phyloP scores from a whole-genome alignment of 2,888 invertebrate genomes.

The Drymonia ruficornis region DNA sequence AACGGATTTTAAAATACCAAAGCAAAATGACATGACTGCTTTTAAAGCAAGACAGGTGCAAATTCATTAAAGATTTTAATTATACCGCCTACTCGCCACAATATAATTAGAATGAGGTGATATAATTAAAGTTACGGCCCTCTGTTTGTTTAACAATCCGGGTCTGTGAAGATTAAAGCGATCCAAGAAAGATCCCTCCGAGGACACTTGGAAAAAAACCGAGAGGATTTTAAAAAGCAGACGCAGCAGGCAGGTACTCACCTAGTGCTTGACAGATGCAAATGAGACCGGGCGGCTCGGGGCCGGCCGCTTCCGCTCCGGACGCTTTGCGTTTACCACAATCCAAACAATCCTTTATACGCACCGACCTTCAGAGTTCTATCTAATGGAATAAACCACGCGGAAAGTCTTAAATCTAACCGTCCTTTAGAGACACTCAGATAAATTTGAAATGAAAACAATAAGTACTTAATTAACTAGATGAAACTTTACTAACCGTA shows the following conservation, averaged over 20 bases:
- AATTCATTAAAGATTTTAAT: conserved; percentile 24
- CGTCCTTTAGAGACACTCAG: conserved; percentile 29
- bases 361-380: conserved; percentile 58
- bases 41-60: conserved; percentile 15
- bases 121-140: conserved; percentile 36
- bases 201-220: conserved; percentile 49
- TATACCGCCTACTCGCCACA: conserved; percentile 18
- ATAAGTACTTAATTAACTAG: conserved; percentile 31
- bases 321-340: conserved; percentile 63
- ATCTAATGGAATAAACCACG: conserved; percentile 45
- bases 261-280: conserved; percentile 74
- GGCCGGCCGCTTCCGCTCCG: conserved; percentile 55
- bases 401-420: conserved; percentile 48
- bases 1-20: conserved; percentile 19
- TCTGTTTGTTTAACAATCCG: conserved; percentile 44
- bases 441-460: conserved; percentile 28
- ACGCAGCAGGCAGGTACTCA: conserved; percentile 63
- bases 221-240: conserved; percentile 64
- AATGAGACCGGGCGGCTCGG: conserved; percentile 65
- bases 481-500: conserved; percentile 42
- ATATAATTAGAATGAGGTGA: conserved; percentile 35
- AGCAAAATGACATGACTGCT: conserved; percentile 2
- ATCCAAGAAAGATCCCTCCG: conserved; percentile 46
- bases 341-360: conserved; percentile 72
- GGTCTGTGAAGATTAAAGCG: conserved; percentile 49